Evolutionary conservation across 2,888 invertebrate genomes (phyloP).

Genomic region (Mesorhabditis belari): DNA sequence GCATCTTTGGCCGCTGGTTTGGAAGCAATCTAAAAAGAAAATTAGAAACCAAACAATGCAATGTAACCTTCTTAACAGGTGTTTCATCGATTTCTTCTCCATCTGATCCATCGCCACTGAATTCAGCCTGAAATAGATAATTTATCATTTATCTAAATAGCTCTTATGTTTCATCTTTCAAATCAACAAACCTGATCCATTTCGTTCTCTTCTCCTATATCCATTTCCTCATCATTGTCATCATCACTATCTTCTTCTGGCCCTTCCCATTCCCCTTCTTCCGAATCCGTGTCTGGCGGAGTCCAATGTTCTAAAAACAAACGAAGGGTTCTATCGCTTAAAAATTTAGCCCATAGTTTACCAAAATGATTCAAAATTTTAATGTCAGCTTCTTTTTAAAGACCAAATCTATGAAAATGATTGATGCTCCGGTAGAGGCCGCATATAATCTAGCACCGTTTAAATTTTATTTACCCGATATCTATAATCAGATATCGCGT

Average conservation of each 20-base stretch:
- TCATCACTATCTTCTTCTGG: slow-evolving; percentile 18
- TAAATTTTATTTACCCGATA: not conserved
- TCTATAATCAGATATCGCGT: not conserved
- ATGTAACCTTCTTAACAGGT: too few relatives aligned
- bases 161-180: too few relatives aligned
- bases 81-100: too few relatives aligned
- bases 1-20: too few relatives aligned
- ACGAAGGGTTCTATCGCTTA: too few relatives aligned
- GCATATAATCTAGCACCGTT: not conserved
- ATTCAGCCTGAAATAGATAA: too few relatives aligned
- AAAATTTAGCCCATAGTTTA: too few relatives aligned
- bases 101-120: not conserved
- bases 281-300: slow-evolving; percentile 36
- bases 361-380: not conserved
- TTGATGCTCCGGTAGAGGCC: not conserved
- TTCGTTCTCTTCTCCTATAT: slow-evolving; percentile 15
- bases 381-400: not conserved
- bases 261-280: slow-evolving; percentile 16
- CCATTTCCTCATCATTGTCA: slow-evolving; percentile 14
- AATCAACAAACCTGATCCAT: not conserved
- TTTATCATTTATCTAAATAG: too few relatives aligned
- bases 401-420: not conserved
- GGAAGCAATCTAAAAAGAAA: too few relatives aligned
- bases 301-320: slow-evolving; percentile 24
- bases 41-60: too few relatives aligned